Evolutionary conservation across 2,888 invertebrate species (phyloP).

Genomic region (Drosophila ezoana): DNA sequence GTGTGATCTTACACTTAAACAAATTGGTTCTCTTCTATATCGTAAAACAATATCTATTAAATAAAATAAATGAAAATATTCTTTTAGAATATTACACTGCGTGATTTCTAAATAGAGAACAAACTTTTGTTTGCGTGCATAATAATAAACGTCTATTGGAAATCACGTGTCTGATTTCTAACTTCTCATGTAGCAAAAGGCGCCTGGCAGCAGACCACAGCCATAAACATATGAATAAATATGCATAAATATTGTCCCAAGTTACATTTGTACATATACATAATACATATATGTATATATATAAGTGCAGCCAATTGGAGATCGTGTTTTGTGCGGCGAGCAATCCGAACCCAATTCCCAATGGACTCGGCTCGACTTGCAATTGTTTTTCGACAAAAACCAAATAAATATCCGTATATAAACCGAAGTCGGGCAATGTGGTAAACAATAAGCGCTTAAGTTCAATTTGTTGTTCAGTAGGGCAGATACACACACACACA

Average conservation of each 20-base stretch:
- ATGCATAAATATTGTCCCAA: conserved; percentile 46
- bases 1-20: not conserved
- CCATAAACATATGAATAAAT: conserved; percentile 58
- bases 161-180: conserved; percentile 11
- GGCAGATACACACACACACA: conserved; percentile 5
- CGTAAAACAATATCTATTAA: too few relatives aligned
- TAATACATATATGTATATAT: not conserved
- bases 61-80: too few relatives aligned
- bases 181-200: conserved; percentile 37
- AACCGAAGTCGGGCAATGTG: conserved; percentile 18
- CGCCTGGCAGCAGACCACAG: conserved; percentile 38
- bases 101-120: too few relatives aligned
- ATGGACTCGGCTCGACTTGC: conserved; percentile 16
- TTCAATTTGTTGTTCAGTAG: conserved; percentile 29
- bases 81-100: too few relatives aligned
- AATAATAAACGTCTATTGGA: conserved; percentile 5
- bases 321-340: conserved; percentile 25
- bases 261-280: conserved; percentile 19
- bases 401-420: conserved; percentile 9
- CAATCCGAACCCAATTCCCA: conserved; percentile 23
- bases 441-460: conserved; percentile 33
- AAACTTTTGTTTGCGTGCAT: too few relatives aligned
- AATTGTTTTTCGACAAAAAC: conserved; percentile 10
- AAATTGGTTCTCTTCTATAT: too few relatives aligned
- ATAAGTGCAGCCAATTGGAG: conserved; percentile 8